Conservation (phyloP, 2,113 vertebrate genomes). For the Columba livia region DNA sequence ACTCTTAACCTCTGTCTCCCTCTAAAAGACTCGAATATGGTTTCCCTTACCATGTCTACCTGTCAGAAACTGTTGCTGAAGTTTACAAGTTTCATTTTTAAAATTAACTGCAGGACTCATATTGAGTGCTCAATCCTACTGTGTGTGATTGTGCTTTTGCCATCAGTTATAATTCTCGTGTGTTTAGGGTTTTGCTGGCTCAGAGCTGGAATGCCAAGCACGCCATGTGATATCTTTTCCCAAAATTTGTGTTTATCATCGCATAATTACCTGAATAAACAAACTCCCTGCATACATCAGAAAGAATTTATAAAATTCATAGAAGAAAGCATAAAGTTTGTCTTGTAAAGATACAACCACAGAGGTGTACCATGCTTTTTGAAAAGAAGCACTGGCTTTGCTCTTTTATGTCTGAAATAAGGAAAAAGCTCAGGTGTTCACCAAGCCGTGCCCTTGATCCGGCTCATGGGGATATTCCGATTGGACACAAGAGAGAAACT, state of each 20-base stretch:
- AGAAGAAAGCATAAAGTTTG: background rate
- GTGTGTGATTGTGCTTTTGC: background rate
- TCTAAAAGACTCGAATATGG: background rate
- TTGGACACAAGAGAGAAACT: too few relatives aligned
- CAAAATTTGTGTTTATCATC: background rate
- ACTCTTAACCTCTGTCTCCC: background rate
- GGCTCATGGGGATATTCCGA: background rate
- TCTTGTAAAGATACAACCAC: background rate
- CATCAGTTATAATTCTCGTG: background rate
- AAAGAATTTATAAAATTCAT: background rate
- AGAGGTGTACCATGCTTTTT: background rate
- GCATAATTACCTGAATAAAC: constrained; percentile 2
- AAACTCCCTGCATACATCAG: background rate
- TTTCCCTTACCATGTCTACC: background rate
- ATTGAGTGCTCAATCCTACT: background rate
- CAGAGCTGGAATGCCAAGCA: background rate
- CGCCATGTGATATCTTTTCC: background rate
- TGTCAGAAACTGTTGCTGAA: background rate
- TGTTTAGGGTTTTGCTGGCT: background rate
- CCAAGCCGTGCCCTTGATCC: accelerated
- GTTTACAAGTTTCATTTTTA: background rate
- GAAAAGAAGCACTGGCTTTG: background rate
- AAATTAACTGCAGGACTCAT: background rate
- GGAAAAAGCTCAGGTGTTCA: background rate
- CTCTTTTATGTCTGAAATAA: background rate